Base-by-base conservation (phyloP, 1,140 invertebrate species). In the Oscheius sp. region DNA sequence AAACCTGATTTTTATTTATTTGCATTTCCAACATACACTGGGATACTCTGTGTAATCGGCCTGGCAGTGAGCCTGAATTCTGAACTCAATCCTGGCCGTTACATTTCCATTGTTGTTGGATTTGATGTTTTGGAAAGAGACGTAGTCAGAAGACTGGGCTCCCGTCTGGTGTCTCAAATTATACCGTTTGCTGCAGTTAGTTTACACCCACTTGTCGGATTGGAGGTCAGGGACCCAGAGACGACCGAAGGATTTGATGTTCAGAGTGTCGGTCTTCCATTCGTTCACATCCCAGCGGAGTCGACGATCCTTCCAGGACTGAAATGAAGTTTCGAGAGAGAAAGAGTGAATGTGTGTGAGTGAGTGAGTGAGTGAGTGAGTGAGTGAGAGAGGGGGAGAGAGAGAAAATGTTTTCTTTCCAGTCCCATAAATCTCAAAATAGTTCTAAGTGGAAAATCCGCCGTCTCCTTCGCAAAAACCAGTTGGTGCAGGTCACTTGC, bases 151-250 rank as follows among this genome's bases (percentile, higher is more conserved):
- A 26, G 76, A 71, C 38, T 77, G 76, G 4, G 66, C 59, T 18
- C 71, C 68, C 1, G 76, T 77, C 52, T 77, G 73, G 36, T 70
- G 74, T 58, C 76, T 77, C 31, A 63, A 75, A 73, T 31, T 23
- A 26, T 55, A 20, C 28, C 18, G 2, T 49, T 3, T 4, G 2
- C 32, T 35, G 61, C 13, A 7, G 28, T 55, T 26, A 7, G 49
- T 26, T 23, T 23, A 4, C 18, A 42, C 72, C 35, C 20, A 77
- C 76, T 77, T 77, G 32, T 77, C 76, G 3, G 73, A 76, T 13
- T 77, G 73, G 55, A 77, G 72, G 59, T 77, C 76, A 13, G 76
- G 76, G 18, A 78, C 77, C 76, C 76, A 77, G 1, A 77, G 64
- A 23, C 76, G 59, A 49, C 76, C 76, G 58, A 68, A 78, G 3